A percentile compares a stretch with the other conserved stretches of the same genome.
Evolutionary conservation across 2,888 invertebrate species (phyloP).

Genomic region (Lasioglossum vierecki): DNA sequence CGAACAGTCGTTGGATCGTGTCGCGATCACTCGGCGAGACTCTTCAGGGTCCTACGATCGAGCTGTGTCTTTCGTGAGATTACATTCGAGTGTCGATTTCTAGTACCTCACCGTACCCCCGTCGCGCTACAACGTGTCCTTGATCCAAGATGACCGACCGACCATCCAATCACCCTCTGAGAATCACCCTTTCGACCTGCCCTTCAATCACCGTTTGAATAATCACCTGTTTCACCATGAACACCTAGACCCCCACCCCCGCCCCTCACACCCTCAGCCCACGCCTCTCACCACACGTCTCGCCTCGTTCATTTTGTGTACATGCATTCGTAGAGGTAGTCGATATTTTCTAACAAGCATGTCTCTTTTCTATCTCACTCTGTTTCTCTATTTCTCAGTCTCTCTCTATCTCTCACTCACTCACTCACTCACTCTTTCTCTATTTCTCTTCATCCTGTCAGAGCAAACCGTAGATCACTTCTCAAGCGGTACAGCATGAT

Average conservation of each 20-base stretch:
- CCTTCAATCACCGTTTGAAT: slow-evolving; percentile 13
- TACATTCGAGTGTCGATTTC: slow-evolving; percentile 68
- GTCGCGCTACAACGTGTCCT: slow-evolving; percentile 69
- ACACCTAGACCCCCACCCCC: slow-evolving; percentile 9
- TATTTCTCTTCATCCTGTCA: not conserved
- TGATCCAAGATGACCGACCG: slow-evolving; percentile 72
- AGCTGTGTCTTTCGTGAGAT: slow-evolving; percentile 70
- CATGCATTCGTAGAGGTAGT: slow-evolving; percentile 64
- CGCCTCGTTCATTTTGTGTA: slow-evolving; percentile 72
- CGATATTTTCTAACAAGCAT: slow-evolving; percentile 61
- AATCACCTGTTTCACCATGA: slow-evolving; percentile 8
- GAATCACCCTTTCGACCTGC: slow-evolving; percentile 40
- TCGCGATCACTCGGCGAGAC: slow-evolving; percentile 48
- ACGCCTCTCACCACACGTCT: slow-evolving; percentile 70
- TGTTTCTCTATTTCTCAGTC: not conserved
- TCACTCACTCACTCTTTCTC: not conserved
- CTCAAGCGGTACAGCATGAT: slow-evolving; percentile 67
- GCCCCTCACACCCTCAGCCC: slow-evolving; percentile 22
- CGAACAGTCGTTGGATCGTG: slow-evolving; percentile 39
- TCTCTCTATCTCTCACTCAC: not conserved
- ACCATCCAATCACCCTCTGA: slow-evolving; percentile 66
- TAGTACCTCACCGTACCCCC: slow-evolving; percentile 66
- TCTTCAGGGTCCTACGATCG: slow-evolving; percentile 56
- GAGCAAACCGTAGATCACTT: slow-evolving; percentile 47
- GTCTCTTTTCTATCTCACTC: slow-evolving; percentile 12